These are phyloP conservation scores for Spinibarbus caldwelli DNA, from an alignment of 2,797 vertebrate genomes.

Conservation along the genomic window DNA sequence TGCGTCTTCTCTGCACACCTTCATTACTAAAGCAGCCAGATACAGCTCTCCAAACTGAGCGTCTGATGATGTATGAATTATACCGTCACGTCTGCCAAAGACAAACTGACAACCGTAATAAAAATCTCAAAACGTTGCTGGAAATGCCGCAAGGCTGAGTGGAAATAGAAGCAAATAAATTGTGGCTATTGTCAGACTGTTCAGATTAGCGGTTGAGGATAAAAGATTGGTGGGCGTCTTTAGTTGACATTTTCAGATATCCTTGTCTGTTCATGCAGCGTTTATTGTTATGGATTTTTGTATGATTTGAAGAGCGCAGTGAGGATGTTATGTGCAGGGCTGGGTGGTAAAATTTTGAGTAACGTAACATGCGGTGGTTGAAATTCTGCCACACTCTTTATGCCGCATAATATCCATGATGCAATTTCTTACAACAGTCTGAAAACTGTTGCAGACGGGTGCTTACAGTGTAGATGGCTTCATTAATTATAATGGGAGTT, in stretches of 20 bases:
- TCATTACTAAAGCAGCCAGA: conserved; percentile 48
- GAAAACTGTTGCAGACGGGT: neutral
- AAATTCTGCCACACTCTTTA: neutral
- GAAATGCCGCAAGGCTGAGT: conserved; percentile 32
- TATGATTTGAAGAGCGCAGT: conserved; percentile 35
- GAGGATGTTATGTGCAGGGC: conserved; percentile 17
- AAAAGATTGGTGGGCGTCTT: conserved; percentile 38
- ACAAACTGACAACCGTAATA: conserved; percentile 58
- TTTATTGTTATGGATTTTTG: conserved; percentile 58
- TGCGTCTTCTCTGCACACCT: conserved; percentile 48
- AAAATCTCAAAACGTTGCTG: conserved; percentile 49
- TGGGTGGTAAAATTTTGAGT: conserved; percentile 28
- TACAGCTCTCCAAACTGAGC: conserved; percentile 49
- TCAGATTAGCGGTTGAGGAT: conserved; percentile 44
- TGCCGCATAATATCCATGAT: neutral
- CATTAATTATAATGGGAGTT: neutral
- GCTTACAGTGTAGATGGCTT: neutral
- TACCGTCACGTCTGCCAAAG: conserved; percentile 48
- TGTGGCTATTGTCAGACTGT: conserved; percentile 51
- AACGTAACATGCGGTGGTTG: neutral
- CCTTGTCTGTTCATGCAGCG: conserved; percentile 48
- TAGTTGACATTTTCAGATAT: conserved; percentile 55
- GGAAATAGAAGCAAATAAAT: conserved; percentile 54
- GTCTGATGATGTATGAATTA: conserved; percentile 56
- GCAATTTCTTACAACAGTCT: conserved; percentile 1